Percentiles rank a stretch among this genome's conserved stretches.
Evolutionary conservation across 2,797 vertebrate genomes (phyloP).

Genomic region (Gobionotothen gibberifrons): DNA sequence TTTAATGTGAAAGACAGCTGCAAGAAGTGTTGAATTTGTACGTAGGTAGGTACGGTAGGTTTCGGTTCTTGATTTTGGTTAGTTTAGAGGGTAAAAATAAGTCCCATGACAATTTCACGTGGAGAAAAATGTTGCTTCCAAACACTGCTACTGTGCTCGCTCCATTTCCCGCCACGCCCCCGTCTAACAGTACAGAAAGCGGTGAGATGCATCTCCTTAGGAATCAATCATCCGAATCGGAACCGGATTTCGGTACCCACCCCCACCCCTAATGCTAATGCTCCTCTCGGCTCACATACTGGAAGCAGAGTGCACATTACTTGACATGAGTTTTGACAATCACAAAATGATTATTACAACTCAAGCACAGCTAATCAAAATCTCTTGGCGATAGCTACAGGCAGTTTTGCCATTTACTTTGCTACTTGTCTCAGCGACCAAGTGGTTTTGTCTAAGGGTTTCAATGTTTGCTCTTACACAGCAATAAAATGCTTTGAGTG

Average conservation of each 20-base stretch:
- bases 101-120: too few relatives aligned
- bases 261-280: constrained; percentile 20
- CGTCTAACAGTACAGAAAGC: too few relatives aligned
- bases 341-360: constrained; percentile 47
- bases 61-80: too few relatives aligned
- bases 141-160: too few relatives aligned
- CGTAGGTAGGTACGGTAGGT: constrained; percentile 3
- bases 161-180: too few relatives aligned
- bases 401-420: constrained; percentile 36
- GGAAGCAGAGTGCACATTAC: constrained; percentile 27
- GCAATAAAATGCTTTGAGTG: background rate
- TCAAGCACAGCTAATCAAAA: constrained; percentile 45
- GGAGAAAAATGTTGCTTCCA: too few relatives aligned
- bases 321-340: constrained; percentile 40
- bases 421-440: constrained; percentile 25
- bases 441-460: constrained; percentile 28
- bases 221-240: too few relatives aligned
- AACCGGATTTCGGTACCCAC: too few relatives aligned
- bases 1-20: background rate
- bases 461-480: constrained; percentile 11
- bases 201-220: too few relatives aligned
- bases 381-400: constrained; percentile 16
- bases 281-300: constrained; percentile 16
- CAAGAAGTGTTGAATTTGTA: constrained; percentile 12
- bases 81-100: too few relatives aligned